Base-by-base conservation (phyloP, 2,797 vertebrate species). In the Platalea minor region DNA sequence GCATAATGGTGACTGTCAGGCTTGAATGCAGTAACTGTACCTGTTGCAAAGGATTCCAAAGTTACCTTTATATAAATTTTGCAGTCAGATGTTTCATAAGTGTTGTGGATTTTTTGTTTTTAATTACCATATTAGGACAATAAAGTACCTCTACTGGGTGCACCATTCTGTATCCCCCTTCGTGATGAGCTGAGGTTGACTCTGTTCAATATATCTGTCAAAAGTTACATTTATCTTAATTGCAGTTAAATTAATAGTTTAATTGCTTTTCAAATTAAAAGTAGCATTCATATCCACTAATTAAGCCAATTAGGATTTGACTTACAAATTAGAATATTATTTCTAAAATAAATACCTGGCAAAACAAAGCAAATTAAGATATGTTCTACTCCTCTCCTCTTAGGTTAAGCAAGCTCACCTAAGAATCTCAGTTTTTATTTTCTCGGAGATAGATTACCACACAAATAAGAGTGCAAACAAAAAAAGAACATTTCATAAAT, bases 201-300 rank as follows among this genome's bases (percentile, higher is more conserved):
- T 98, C 97, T 98, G 96, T 98, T 98, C 97, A 98, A 97, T 97
- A 98, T 98, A 98, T 98, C 98, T 98, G 97, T 94, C 96, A 95
- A 98, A 98, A 98, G 96, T 93, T 92, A 97, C 60, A 96, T 91
- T 89, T 91, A 75, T 88, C 94, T 97, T 95, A 97, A 96, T 95
- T 93, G 50, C 68, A 85, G 89, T 85, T 85, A 88, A 91, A 89
- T 91, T 74, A 89, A 85, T 64, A 90, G 46, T 37, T 88, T 89
- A 75, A 86, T 64, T 79, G 72, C 25, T 92, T 93, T 88, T 88
- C 79, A 96, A 89, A 94, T 82, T 85, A 89, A 86, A 92, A 92
- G 31, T 45, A 76, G 76, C 67, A 91, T 57, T 94, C 73, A 88
- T 50, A 91, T 46, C 75, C 46, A 86, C 51, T 76, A 74, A 90